These are phyloP conservation scores for Corydoras sp. DNA, from an alignment of 2,113 vertebrate species.

Conservation along the genomic window DNA sequence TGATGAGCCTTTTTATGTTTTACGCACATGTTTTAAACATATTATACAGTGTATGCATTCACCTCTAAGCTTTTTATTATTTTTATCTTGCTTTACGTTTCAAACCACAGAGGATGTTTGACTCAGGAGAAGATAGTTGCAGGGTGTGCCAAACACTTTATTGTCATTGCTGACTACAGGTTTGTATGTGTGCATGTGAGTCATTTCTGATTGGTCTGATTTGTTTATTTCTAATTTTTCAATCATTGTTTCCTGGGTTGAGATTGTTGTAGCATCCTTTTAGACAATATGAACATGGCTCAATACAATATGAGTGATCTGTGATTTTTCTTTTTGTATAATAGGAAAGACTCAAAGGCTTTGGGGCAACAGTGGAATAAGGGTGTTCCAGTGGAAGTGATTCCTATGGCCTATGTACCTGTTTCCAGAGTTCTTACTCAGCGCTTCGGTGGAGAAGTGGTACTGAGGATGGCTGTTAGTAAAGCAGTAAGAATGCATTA, in stretches of 20 bases:
- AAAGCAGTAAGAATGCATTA: conserved; percentile 77
- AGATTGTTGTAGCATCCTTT: too few relatives aligned
- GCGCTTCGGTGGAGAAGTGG: conserved; percentile 76
- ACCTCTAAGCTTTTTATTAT: background rate
- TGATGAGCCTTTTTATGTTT: too few relatives aligned
- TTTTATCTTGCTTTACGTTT: background rate
- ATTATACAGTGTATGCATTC: background rate
- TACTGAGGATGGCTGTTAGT: conserved; percentile 86
- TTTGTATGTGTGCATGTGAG: conserved; percentile 42
- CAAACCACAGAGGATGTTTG: conserved; percentile 79
- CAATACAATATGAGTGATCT: background rate
- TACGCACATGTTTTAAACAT: too few relatives aligned
- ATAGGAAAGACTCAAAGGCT: conserved; percentile 83
- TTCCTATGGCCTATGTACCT: conserved; percentile 91
- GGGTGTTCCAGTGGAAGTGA: conserved; percentile 90
- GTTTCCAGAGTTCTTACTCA: conserved; percentile 73
- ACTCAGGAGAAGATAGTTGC: conserved; percentile 97
- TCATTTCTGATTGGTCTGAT: too few relatives aligned
- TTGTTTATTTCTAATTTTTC: too few relatives aligned
- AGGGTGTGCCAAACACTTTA: conserved; percentile 84
- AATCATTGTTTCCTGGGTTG: too few relatives aligned
- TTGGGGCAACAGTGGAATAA: conserved; percentile 95
- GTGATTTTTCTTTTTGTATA: conserved; percentile 4
- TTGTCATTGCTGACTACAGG: conserved; percentile 97
- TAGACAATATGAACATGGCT: too few relatives aligned